Conservation (phyloP, 2,113 vertebrate species). For the Gasterosteus aculeatus region DNA sequence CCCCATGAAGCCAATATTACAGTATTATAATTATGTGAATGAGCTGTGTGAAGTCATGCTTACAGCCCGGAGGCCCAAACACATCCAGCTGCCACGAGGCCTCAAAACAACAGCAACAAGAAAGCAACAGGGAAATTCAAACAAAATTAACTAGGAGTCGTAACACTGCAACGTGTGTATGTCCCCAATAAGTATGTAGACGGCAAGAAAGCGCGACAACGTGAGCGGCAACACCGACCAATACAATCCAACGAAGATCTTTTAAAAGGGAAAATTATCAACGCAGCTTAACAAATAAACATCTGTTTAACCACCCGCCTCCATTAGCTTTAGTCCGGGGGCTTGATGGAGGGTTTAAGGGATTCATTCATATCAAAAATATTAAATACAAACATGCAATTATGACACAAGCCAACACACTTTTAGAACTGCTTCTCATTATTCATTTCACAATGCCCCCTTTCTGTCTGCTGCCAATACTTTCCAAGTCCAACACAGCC, state of each 20-base stretch:
- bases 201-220: neutral
- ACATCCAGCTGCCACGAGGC: neutral
- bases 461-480: neutral
- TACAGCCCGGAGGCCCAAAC: conserved; percentile 12
- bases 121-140: neutral
- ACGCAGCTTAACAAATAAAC: neutral
- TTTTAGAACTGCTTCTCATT: neutral
- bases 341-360: neutral
- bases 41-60: conserved; percentile 3
- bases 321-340: neutral
- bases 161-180: conserved; percentile 4
- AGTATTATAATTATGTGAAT: conserved; percentile 15
- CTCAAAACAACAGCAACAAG: conserved; percentile 8
- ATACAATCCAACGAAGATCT: neutral
- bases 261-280: neutral
- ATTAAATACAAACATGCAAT: neutral
- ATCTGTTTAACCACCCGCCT: neutral
- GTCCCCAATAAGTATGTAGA: neutral
- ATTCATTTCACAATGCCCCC: neutral
- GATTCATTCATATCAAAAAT: neutral
- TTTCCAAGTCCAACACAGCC: neutral
- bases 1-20: conserved; percentile 19
- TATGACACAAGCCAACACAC: neutral
- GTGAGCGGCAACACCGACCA: conserved; percentile 2
- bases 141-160: neutral